Conservation (phyloP, 2,113 vertebrate species). For the Phalacrocorax carbo region DNA sequence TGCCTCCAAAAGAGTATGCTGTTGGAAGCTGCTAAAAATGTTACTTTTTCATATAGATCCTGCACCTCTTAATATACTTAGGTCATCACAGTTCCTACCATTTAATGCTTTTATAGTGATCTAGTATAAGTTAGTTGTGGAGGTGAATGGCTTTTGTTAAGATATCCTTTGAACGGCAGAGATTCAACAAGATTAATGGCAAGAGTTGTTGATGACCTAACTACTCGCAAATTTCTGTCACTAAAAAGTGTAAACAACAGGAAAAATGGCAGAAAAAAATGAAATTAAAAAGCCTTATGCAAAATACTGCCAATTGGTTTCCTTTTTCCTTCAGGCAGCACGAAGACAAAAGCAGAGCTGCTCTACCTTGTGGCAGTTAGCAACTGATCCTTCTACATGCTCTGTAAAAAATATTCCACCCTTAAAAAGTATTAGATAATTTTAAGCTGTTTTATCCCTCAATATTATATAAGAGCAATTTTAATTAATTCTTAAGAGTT, state of each 20-base stretch:
- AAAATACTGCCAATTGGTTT: slow-evolving; percentile 6
- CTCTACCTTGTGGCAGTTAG: slow-evolving; percentile 44
- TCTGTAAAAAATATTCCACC: not conserved
- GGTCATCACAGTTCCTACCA: not conserved
- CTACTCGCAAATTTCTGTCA: not conserved
- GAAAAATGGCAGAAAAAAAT: slow-evolving; percentile 21
- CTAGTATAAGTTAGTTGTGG: not conserved
- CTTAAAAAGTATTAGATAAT: slow-evolving; percentile 62
- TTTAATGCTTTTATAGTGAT: not conserved
- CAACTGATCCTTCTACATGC: not conserved
- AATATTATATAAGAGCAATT: slow-evolving; percentile 69
- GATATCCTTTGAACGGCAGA: not conserved
- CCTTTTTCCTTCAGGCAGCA: not conserved
- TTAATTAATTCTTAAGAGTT: slow-evolving; percentile 73
- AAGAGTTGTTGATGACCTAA: not conserved
- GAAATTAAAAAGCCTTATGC: not conserved
- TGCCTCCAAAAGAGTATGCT: not conserved
- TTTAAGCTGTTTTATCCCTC: slow-evolving; percentile 65
- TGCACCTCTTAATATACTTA: not conserved
- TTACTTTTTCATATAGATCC: not conserved
- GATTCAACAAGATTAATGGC: not conserved
- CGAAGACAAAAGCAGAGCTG: slow-evolving; percentile 26
- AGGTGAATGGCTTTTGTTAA: not conserved
- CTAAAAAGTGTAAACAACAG: not conserved
- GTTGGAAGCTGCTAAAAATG: not conserved